These are phyloP conservation scores for Aphodius granarius DNA, from an alignment of 2,888 invertebrate genomes.

Conservation along the genomic window DNA sequence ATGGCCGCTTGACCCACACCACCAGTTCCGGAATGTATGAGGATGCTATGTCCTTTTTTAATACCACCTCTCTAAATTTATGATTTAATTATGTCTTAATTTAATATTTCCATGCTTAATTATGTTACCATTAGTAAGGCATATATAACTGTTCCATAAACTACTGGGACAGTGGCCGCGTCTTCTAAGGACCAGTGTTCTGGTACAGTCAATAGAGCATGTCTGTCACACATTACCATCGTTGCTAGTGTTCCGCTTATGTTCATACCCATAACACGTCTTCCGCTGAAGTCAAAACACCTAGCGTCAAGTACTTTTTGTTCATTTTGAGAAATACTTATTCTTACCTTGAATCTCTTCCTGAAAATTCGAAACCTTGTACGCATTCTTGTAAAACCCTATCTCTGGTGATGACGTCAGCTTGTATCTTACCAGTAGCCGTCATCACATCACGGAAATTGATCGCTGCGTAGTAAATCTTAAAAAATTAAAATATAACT, in stretches of 20 bases:
- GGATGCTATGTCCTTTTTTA: slow-evolving; percentile 42
- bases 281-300: slow-evolving; percentile 52
- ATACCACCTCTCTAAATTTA: background rate
- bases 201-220: slow-evolving; percentile 67
- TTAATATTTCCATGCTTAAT: background rate
- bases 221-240: slow-evolving; percentile 59
- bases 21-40: slow-evolving; percentile 65
- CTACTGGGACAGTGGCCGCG: slow-evolving; percentile 76
- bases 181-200: slow-evolving; percentile 73
- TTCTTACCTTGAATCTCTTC: slow-evolving; percentile 51
- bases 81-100: background rate
- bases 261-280: slow-evolving; percentile 69
- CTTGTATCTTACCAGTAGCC: slow-evolving; percentile 85
- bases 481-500: slow-evolving; percentile 55
- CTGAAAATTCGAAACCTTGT: slow-evolving; percentile 71
- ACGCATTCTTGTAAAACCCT: slow-evolving; percentile 67
- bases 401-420: slow-evolving; percentile 74
- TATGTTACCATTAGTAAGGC: slow-evolving; percentile 54
- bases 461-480: slow-evolving; percentile 75
- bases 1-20: slow-evolving; percentile 77
- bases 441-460: slow-evolving; percentile 97
- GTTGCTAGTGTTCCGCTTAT: slow-evolving; percentile 63
- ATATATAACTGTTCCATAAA: slow-evolving; percentile 61
- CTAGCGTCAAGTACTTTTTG: too few relatives aligned
- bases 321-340: too few relatives aligned